Evolutionary conservation across 2,113 vertebrate genomes (phyloP), one percentile per base, ranked within the genome.

Genomic region (Tupaia tana): DNA sequence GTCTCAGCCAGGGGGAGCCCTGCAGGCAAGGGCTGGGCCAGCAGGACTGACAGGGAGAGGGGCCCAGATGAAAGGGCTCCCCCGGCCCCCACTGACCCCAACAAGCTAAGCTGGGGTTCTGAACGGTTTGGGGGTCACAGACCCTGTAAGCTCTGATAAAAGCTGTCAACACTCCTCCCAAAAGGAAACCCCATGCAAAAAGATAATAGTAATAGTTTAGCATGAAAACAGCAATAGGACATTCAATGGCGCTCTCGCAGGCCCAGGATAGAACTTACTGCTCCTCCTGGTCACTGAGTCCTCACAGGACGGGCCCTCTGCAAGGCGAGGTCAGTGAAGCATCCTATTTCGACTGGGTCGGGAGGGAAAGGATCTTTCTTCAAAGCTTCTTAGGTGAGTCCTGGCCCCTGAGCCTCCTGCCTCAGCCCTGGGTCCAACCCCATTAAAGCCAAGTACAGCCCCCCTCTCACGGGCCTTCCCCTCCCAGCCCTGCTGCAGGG

Each of bases 261-360:
- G 11, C 13, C 52, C 16, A 2, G 0, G 5, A 5, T 43, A 19
- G 56, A 19, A 69, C 24, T 27, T 2, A 64, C 25, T 0, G 43
- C 34, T 71, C 67, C 4, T 34, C 82, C 69, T 9, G 54, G n/a
- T 15, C 81, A 69, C 24, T 16, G 6, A 43, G 69, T 11, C 20
- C 54, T 18, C 54, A 4, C 7, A 16, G 16, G 64, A n/a, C 8
- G 4, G n/a, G 56, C n/a, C 77, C 74, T 56, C 63, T 18, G 16
- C 4, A 1, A 58, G 29, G n/a, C 34, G 91, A 11, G 56, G 43
- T n/a, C 9, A 5, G 9, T 8, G 8, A 43, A 89, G 78, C 91
- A 13, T 10, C n/a, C 0, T 0, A 34, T 15, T 22, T 27, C 1
- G 6, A 25, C 43, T 16, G 34, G n/a, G 2, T 6, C 24, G 20